Evolutionary conservation across 2,888 invertebrate species (phyloP).

Genomic region (Monochamus alternatus): DNA sequence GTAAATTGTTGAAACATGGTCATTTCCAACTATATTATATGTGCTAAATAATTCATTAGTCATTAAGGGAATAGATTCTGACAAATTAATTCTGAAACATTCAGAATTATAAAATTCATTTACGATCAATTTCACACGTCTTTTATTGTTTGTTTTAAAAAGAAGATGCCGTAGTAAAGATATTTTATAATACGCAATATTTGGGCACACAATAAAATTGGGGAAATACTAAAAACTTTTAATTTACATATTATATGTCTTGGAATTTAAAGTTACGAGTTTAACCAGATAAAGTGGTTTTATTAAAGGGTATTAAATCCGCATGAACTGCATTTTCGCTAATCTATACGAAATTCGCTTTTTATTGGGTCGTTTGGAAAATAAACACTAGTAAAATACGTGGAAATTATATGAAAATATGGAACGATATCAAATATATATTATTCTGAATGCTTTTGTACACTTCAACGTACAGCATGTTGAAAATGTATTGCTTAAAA

Average conservation of each 20-base stretch:
- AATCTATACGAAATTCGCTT: not conserved
- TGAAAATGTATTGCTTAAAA: not conserved
- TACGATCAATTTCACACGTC: too few relatives aligned
- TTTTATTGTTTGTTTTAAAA: slow-evolving; percentile 15
- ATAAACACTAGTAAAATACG: slow-evolving; percentile 7
- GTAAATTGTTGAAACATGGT: too few relatives aligned
- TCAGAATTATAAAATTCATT: too few relatives aligned
- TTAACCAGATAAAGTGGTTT: slow-evolving; percentile 33
- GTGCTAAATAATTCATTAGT: too few relatives aligned
- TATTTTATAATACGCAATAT: slow-evolving; percentile 37
- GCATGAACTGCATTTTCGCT: slow-evolving; percentile 3
- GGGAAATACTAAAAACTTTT: slow-evolving; percentile 41
- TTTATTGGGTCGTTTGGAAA: slow-evolving; percentile 4
- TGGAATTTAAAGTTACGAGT: slow-evolving; percentile 42
- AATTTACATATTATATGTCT: slow-evolving; percentile 34
- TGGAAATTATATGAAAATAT: not conserved
- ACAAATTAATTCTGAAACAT: too few relatives aligned
- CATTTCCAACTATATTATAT: too few relatives aligned
- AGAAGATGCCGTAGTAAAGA: slow-evolving; percentile 19
- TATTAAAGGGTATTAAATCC: slow-evolving; percentile 26
- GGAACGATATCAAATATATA: not conserved
- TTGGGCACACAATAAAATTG: slow-evolving; percentile 36
- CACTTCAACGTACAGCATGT: not conserved
- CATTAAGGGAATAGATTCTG: too few relatives aligned
- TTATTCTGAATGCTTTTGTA: not conserved